A percentile compares a stretch with the other conserved stretches of the same genome.
Conservation (phyloP, 1,140 invertebrate species). For the Drosophila oshimai region DNA sequence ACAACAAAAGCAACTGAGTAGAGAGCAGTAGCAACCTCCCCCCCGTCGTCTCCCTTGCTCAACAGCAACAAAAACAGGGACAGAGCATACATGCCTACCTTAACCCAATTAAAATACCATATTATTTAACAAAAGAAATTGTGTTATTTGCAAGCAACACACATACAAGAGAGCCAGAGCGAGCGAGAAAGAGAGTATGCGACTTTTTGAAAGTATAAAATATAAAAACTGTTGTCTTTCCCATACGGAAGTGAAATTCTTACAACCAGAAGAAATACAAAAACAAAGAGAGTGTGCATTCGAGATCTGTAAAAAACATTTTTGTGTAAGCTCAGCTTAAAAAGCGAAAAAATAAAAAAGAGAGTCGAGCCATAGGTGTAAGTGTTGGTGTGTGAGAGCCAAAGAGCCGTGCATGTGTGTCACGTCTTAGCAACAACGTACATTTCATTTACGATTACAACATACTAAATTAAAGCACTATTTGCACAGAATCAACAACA, state of each 20-base stretch:
- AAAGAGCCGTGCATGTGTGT: slow-evolving; percentile 46
- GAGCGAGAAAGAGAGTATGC: slow-evolving; percentile 41
- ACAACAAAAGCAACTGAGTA: slow-evolving; percentile 29
- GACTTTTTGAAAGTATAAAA: slow-evolving; percentile 69
- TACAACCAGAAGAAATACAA: slow-evolving; percentile 45
- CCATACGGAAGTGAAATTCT: slow-evolving; percentile 78
- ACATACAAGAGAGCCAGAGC: slow-evolving; percentile 34
- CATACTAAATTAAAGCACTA: slow-evolving; percentile 65
- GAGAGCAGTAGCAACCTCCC: slow-evolving; percentile 14
- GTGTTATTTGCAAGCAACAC: slow-evolving; percentile 73
- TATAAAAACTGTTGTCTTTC: slow-evolving; percentile 29
- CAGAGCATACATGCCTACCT: slow-evolving; percentile 75
- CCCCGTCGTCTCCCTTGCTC: background rate
- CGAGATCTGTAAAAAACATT: slow-evolving; percentile 29
- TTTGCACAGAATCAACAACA: slow-evolving; percentile 59
- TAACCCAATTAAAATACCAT: slow-evolving; percentile 82
- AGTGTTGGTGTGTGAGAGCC: slow-evolving; percentile 16
- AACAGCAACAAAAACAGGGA: slow-evolving; percentile 24
- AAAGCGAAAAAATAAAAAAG: slow-evolving; percentile 30
- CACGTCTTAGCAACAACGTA: slow-evolving; percentile 78
- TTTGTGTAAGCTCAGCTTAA: slow-evolving; percentile 34
- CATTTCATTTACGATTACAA: slow-evolving; percentile 68
- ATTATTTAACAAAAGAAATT: slow-evolving; percentile 83
- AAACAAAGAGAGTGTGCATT: slow-evolving; percentile 44
- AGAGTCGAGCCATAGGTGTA: background rate